Percentiles rank a stretch among this genome's conserved stretches.
These are phyloP conservation scores for Anseranas semipalmata DNA, from an alignment of 2,113 vertebrate species.

Conservation along the genomic window DNA sequence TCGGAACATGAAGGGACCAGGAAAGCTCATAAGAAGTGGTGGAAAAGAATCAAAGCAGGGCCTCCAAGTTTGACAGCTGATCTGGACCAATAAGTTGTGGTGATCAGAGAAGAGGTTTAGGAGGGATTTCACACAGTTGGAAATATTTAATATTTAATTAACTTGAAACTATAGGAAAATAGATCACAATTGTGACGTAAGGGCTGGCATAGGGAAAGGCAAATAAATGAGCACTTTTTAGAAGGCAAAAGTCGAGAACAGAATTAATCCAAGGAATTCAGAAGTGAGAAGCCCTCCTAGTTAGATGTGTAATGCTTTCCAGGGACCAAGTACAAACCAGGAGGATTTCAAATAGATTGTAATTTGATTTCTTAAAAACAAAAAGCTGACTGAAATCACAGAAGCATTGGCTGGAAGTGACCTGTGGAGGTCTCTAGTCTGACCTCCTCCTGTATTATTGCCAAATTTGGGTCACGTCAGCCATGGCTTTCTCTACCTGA, in stretches of 20 bases:
- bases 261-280: background rate
- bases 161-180: background rate
- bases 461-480: accelerated
- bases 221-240: background rate
- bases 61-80: background rate
- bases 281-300: background rate
- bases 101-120: background rate
- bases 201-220: background rate
- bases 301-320: background rate
- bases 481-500: accelerated
- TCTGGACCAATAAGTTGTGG: background rate
- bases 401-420: background rate
- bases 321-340: background rate
- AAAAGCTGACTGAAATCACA: background rate
- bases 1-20: background rate
- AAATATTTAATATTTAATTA: background rate
- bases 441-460: background rate
- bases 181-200: accelerated
- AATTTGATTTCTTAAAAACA: background rate
- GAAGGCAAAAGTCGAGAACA: background rate
- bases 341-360: background rate
- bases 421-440: background rate
- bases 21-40: background rate
- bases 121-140: background rate
- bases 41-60: background rate